These are phyloP conservation scores for Colletes latitarsis DNA, from an alignment of 1,140 invertebrate genomes.

Conservation along the genomic window DNA sequence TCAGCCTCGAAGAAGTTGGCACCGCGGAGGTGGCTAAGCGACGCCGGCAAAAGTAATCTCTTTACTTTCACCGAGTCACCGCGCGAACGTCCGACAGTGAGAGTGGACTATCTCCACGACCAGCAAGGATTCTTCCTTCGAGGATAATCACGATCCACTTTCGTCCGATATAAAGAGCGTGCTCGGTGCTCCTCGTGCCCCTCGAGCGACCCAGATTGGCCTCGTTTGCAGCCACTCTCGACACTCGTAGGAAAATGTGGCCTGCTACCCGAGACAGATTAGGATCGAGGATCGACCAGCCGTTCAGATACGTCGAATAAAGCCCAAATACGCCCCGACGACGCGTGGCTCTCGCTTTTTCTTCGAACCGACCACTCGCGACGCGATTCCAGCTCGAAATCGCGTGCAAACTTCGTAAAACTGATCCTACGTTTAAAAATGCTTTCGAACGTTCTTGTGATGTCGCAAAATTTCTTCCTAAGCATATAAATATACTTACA, in stretches of 20 bases:
- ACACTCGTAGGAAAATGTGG: conserved; percentile 4
- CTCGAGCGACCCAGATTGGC: conserved; percentile 11
- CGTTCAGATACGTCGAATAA: neutral
- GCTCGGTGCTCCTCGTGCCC: neutral
- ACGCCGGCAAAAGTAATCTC: conserved; percentile 55
- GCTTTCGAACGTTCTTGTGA: no score
- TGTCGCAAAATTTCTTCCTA: no score
- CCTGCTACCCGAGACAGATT: conserved; percentile 3
- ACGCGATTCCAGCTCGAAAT: neutral
- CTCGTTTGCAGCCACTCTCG: neutral
- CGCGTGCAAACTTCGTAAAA: no score
- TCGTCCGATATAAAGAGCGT: neutral
- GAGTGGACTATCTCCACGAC: conserved; percentile 57
- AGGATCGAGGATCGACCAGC: conserved; percentile 7
- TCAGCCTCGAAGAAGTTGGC: neutral
- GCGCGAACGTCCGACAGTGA: conserved; percentile 41
- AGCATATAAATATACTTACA: no score
- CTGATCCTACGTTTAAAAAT: no score
- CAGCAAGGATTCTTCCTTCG: conserved; percentile 7
- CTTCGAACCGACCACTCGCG: neutral
- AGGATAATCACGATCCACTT: conserved; percentile 16
- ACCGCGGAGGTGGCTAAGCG: conserved; percentile 1
- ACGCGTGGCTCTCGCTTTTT: neutral
- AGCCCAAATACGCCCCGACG: no score
- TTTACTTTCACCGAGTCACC: conserved; percentile 68